Percentiles rank a stretch among this genome's conserved stretches.
Evolutionary conservation across 2,888 invertebrate genomes (phyloP).

Genomic region (Rambutsinella grinnellia): DNA sequence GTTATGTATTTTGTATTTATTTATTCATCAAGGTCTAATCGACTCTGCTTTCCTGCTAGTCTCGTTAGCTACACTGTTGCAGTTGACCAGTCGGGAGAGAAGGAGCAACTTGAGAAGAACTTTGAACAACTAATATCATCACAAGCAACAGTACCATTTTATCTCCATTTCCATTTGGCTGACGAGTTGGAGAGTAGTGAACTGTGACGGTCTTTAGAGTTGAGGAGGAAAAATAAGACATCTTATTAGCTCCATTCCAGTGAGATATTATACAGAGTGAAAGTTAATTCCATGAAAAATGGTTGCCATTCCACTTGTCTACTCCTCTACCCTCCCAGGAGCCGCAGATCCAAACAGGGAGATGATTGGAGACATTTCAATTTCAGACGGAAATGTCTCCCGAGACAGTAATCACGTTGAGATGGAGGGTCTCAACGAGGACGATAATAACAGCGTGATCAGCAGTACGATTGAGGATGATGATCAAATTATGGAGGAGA

Average conservation of each 20-base stretch:
- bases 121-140: background rate
- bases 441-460: background rate
- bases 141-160: background rate
- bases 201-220: background rate
- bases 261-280: background rate
- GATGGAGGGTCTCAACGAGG: background rate
- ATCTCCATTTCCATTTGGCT: background rate
- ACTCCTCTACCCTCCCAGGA: background rate
- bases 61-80: background rate
- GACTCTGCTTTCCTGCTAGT: background rate
- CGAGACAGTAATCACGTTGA: background rate
- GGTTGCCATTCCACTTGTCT: constrained; percentile 21
- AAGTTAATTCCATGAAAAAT: constrained; percentile 4
- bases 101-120: background rate
- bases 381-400: background rate
- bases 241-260: background rate
- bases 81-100: background rate
- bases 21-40: background rate
- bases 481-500: no score
- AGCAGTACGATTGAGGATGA: background rate
- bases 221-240: background rate
- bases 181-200: background rate
- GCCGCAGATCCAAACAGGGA: background rate
- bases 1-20: background rate
- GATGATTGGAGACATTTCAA: background rate